Base-by-base conservation (phyloP, 2,797 vertebrate genomes). In the Chloroceryle inda region DNA sequence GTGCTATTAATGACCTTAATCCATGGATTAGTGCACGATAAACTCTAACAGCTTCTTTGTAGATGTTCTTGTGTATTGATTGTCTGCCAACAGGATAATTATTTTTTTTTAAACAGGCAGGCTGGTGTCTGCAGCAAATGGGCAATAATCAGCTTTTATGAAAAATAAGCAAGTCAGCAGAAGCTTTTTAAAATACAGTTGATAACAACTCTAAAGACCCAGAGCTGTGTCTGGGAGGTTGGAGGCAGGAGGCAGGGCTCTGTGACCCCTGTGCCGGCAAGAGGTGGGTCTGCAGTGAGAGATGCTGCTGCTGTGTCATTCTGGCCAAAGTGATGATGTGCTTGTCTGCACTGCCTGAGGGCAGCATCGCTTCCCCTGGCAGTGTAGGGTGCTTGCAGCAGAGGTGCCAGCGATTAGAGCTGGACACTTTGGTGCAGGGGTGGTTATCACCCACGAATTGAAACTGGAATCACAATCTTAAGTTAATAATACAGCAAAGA, bases 1-100 rank as follows among this genome's bases (percentile, higher is more conserved):
- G 62, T 64, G 80, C 77, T 95, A 35, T 94, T 96, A 96, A 95
- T 96, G 94, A 94, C 95, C 71, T 95, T 96, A 97, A 97, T 96
- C 91, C 82, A 1, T 37, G 93, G 94, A 96, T 97, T 96, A 96
- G 84, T 80, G 85, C 73, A 64, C 1, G 35, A 79, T 96, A 90
- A 96, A 95, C 94, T 95, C 52, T 85, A 90, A 76, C 91, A 95
- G 89, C 87, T 75, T 96, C 92, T 91, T 94, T 93, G 68, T 88
- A 94, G 77, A 78, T 78, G 73, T 86, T 96, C 61, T 87, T 40
- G 23, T 85, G 11, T 80, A 17, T 50, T 80, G 82, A 78, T 86
- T 79, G 55, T 50, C 63, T 95, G 85, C 83, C 91, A 88, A 1
- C n/a, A 35, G 76, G 72, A 89, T 79, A 3, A 10, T 24, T 29